phyloP scores from a whole-genome alignment of 2,113 vertebrate genomes.

The Alces alces region DNA sequence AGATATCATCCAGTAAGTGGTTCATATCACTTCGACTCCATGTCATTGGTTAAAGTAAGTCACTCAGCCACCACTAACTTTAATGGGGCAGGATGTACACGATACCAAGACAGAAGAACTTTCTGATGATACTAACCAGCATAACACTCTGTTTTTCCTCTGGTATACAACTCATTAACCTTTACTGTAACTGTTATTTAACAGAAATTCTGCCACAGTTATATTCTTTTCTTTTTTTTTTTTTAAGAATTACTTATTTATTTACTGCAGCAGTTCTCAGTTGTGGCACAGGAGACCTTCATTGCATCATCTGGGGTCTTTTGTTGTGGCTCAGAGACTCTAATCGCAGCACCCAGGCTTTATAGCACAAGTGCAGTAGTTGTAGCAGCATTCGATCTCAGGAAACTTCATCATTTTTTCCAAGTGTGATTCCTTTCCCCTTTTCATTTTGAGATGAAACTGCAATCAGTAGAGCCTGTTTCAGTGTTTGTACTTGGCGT shows the following conservation, averaged over 20 bases:
- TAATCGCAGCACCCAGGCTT: background rate
- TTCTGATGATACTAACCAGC: background rate
- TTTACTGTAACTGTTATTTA: background rate
- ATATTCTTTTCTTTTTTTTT: background rate
- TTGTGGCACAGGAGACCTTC: background rate
- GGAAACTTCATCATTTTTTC: background rate
- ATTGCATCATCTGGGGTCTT: background rate
- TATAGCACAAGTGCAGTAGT: background rate
- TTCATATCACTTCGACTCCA: background rate
- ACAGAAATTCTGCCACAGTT: background rate
- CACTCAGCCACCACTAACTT: background rate
- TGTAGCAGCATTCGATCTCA: background rate
- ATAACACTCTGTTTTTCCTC: background rate
- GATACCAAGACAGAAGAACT: background rate
- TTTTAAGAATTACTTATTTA: background rate
- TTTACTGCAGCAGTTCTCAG: background rate
- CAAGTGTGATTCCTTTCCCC: background rate
- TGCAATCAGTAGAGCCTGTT: background rate
- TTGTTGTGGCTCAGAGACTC: background rate
- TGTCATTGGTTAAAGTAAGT: background rate
- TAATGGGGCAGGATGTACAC: background rate
- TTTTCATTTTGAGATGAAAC: conserved; percentile 3
- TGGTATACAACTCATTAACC: background rate
- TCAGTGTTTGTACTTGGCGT: background rate
- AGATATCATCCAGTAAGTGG: background rate